These are phyloP conservation scores for Aphrocallistes beatrix DNA, from an alignment of 37 sponge, comb jelly and placozoan species.

Conservation along the genomic window DNA sequence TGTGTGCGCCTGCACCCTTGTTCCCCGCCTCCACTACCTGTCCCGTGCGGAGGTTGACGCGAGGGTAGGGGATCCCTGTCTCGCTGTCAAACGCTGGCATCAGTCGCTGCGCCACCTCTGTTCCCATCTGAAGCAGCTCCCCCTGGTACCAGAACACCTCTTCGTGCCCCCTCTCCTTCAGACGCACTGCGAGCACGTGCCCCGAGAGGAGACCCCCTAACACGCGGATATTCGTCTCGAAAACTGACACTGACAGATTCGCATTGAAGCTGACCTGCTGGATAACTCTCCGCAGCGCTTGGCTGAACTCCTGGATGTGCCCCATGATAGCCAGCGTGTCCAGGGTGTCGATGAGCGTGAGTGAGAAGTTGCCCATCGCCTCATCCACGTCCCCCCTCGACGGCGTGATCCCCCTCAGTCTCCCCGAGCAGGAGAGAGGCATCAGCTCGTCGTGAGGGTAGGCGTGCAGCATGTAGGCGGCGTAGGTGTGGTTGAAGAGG, in stretches of 20 bases:
- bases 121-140: conserved; percentile 56
- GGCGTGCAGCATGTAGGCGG: conserved; percentile 66
- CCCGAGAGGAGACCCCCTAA: conserved; percentile 91
- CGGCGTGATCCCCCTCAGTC: conserved; percentile 64
- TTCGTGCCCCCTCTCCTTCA: conserved; percentile 42
- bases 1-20: conserved; percentile 64
- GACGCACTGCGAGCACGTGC: conserved; percentile 63
- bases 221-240: conserved; percentile 93
- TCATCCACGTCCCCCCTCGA: conserved; percentile 87
- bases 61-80: conserved; percentile 82
- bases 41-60: conserved; percentile 36
- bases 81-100: conserved; percentile 88
- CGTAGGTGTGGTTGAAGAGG: conserved; percentile 67
- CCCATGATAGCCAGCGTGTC: conserved; percentile 87
- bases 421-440: conserved; percentile 84
- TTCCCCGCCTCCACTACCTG: conserved; percentile 25
- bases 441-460: conserved; percentile 95
- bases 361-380: conserved; percentile 79
- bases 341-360: conserved; percentile 86
- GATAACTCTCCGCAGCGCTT: conserved; percentile 51
- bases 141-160: conserved; percentile 68
- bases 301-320: conserved; percentile 66
- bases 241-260: conserved; percentile 82
- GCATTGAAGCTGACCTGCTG: conserved; percentile 57
- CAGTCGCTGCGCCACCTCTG: conserved; percentile 59